Percentiles rank a stretch among this genome's conserved stretches.
Conservation (phyloP, 1,140 invertebrate genomes). For the Camponotus floridanus region DNA sequence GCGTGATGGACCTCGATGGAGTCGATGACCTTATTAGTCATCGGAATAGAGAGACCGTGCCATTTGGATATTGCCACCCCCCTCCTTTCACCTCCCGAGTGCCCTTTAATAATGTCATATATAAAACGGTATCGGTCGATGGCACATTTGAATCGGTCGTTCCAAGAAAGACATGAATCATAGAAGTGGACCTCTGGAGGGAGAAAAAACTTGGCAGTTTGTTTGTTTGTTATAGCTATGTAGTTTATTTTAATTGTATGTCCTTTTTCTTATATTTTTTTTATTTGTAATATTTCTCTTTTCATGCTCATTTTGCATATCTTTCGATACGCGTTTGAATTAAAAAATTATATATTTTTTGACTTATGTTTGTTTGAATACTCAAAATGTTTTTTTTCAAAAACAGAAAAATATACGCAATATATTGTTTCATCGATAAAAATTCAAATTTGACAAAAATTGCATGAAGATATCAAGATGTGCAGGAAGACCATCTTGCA, state of each 20-base stretch:
- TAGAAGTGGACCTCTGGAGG: slow-evolving; percentile 20
- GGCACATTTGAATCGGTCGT: slow-evolving; percentile 13
- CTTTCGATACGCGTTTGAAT: background rate
- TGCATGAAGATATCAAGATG: background rate
- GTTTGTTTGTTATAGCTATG: background rate
- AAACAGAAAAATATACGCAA: background rate
- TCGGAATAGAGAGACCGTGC: slow-evolving; percentile 12
- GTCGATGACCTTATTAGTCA: slow-evolving; percentile 56
- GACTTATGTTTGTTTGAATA: background rate
- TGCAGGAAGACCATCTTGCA: background rate
- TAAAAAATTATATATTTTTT: background rate
- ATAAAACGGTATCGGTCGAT: background rate
- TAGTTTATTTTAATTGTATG: background rate
- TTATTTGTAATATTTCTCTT: background rate
- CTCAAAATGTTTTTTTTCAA: background rate
- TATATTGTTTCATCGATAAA: background rate
- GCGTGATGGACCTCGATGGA: background rate
- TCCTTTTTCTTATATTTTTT: background rate
- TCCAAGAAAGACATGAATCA: background rate
- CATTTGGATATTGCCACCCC: slow-evolving; percentile 36
- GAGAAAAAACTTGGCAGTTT: slow-evolving; percentile 62
- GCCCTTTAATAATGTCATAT: slow-evolving; percentile 19
- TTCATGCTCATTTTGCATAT: too few species aligned
- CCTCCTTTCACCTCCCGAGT: background rate
- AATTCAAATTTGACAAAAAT: background rate